A percentile compares a stretch with the other conserved stretches of the same genome.
Conservation (phyloP, 2,888 invertebrate species). For the Nomada ruficornis region DNA sequence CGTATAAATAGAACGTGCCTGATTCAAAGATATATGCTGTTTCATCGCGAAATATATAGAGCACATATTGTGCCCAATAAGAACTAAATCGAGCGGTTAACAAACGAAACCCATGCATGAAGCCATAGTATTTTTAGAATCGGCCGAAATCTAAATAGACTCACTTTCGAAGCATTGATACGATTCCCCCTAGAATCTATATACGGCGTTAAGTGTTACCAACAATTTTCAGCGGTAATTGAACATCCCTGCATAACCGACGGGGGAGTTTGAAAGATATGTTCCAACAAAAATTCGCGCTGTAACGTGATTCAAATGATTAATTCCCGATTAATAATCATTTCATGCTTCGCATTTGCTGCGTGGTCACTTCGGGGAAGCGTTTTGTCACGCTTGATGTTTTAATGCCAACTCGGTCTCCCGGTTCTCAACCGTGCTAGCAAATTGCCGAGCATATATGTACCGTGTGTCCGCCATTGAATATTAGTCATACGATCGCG, state of each 20-base stretch:
- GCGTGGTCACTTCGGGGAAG: neutral
- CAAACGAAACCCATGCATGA: constrained; percentile 22
- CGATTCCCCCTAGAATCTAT: neutral
- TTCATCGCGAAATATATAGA: constrained; percentile 24
- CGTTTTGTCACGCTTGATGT: neutral
- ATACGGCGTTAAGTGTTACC: neutral
- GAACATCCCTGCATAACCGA: neutral
- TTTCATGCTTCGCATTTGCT: neutral
- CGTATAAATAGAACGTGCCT: constrained; percentile 41
- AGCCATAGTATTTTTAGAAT: constrained; percentile 19
- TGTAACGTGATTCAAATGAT: neutral
- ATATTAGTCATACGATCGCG: constrained; percentile 64
- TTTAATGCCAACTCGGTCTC: constrained; percentile 4
- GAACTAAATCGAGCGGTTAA: constrained; percentile 18
- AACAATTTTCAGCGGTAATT: neutral
- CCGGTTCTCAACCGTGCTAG: constrained; percentile 2
- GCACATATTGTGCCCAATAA: constrained; percentile 26
- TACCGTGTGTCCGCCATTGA: constrained; percentile 45
- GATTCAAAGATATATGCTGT: constrained; percentile 21
- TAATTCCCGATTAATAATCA: neutral
- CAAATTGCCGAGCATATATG: constrained; percentile 30
- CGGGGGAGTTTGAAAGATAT: neutral
- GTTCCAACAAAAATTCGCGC: neutral
- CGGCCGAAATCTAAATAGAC: constrained; percentile 12
- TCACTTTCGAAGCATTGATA: neutral